Evolutionary conservation across 2,113 vertebrate species (phyloP).

Genomic region (Callionymus lyra): DNA sequence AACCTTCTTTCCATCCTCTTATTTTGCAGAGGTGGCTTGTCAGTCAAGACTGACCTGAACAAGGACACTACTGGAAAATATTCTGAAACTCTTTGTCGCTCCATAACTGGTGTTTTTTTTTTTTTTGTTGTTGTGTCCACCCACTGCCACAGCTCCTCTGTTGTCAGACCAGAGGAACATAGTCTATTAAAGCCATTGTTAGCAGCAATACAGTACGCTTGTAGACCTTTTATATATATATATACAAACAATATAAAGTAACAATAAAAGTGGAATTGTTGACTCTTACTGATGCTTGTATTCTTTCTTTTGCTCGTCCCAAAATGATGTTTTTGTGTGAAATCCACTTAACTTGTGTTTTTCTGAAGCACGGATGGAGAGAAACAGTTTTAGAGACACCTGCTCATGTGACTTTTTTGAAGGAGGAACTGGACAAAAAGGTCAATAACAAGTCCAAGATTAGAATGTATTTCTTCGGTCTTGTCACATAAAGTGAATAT

Average conservation of each 20-base stretch:
- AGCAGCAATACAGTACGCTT: constrained; percentile 23
- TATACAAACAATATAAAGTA: constrained; percentile 50
- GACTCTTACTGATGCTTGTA: constrained; percentile 2
- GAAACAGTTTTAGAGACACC: too few relatives aligned
- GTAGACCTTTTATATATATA: constrained; percentile 54
- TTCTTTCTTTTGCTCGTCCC: too few relatives aligned
- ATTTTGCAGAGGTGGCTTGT: constrained; percentile 8
- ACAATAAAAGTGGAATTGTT: constrained; percentile 52
- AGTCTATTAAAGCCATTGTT: constrained; percentile 19
- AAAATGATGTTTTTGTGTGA: too few relatives aligned
- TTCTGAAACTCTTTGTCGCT: constrained; percentile 20
- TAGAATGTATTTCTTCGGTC: too few relatives aligned
- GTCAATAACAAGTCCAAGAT: too few relatives aligned
- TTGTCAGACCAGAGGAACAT: constrained; percentile 22
- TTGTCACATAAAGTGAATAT: too few relatives aligned
- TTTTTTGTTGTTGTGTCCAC: constrained; percentile 20
- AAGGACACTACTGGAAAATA: constrained; percentile 11
- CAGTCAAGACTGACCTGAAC: constrained; percentile 19
- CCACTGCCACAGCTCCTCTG: constrained; percentile 16
- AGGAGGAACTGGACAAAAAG: too few relatives aligned
- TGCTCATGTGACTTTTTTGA: too few relatives aligned
- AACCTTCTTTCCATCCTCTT: constrained; percentile 25
- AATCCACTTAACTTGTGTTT: too few relatives aligned
- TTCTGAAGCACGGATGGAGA: too few relatives aligned
- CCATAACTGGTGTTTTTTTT: constrained; percentile 1